Percentiles rank a stretch among this genome's conserved stretches.
Conservation (phyloP, 2,113 vertebrate species). For the Phrynocephalus versicolor region DNA sequence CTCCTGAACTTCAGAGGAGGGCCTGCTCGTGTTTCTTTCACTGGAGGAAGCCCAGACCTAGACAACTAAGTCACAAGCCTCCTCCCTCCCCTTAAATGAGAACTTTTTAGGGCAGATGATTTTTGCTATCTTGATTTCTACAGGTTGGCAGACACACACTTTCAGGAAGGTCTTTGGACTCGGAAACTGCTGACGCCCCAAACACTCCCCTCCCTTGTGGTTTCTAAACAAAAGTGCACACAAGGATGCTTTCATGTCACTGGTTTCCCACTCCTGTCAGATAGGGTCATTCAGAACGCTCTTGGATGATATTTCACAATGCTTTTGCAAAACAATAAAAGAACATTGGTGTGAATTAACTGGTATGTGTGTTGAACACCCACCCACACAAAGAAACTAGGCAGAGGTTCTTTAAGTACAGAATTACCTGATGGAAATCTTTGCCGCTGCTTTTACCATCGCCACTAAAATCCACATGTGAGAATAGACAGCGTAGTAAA, state of each 20-base stretch:
- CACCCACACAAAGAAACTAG: not conserved
- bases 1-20: not conserved
- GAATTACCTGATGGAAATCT: slow-evolving; percentile 98
- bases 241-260: no score
- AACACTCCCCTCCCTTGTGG: not conserved
- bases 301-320: not conserved
- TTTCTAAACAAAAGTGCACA: not conserved
- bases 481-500: slow-evolving; percentile 99
- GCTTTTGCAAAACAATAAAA: not conserved
- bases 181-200: not conserved
- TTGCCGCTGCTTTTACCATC: slow-evolving; percentile 99
- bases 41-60: not conserved
- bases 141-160: not conserved
- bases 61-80: not conserved
- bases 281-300: not conserved
- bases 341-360: not conserved
- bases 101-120: not conserved
- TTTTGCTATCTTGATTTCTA: not conserved
- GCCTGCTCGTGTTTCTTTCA: not conserved
- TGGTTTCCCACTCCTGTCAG: not conserved
- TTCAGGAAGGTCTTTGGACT: not conserved
- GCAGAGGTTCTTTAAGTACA: fast-evolving
- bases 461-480: slow-evolving; percentile 99
- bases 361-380: no score
- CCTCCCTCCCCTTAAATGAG: not conserved